phyloP scores from a whole-genome alignment of 2,113 vertebrate species.

The Ceyx melanurus region DNA sequence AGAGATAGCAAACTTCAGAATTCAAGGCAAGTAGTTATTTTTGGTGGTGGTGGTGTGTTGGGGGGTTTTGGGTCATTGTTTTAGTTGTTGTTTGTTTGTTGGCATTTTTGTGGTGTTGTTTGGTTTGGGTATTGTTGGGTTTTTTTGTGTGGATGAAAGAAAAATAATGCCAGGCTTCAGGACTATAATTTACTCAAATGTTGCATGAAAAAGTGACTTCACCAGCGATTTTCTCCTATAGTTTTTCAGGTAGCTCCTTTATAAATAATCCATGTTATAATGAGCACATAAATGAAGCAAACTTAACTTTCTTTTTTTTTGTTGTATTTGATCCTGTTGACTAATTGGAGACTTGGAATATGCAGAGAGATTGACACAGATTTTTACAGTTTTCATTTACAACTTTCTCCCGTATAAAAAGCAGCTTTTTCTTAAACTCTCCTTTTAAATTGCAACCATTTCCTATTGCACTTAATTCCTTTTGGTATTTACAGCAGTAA shows the following conservation, averaged over 20 bases:
- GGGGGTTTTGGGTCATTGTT: not conserved
- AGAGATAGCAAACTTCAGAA: slow-evolving; percentile 50
- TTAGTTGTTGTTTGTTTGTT: too few species aligned
- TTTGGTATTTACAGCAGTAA: slow-evolving; percentile 5
- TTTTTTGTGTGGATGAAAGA: not conserved
- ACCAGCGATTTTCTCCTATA: not conserved
- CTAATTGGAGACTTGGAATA: slow-evolving; percentile 44
- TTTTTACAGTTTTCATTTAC: not conserved
- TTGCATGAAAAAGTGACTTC: not conserved
- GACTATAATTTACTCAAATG: not conserved
- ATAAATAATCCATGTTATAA: slow-evolving; percentile 17
- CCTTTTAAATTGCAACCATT: not conserved
- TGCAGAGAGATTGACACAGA: not conserved
- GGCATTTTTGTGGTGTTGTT: not conserved
- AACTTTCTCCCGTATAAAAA: not conserved
- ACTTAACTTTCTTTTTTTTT: slow-evolving; percentile 3
- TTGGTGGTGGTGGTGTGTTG: not conserved
- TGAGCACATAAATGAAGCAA: slow-evolving; percentile 3
- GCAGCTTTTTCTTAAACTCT: not conserved
- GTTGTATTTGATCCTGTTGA: slow-evolving; percentile 9
- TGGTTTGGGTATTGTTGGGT: not conserved
- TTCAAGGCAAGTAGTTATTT: not conserved
- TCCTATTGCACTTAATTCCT: slow-evolving; percentile 9
- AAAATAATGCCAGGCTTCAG: not conserved
- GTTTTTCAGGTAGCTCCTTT: slow-evolving; percentile 1